Evolutionary conservation across 2,113 vertebrate species (phyloP), one percentile per base, ranked within the genome.

Genomic region (Leuciscus idus): DNA sequence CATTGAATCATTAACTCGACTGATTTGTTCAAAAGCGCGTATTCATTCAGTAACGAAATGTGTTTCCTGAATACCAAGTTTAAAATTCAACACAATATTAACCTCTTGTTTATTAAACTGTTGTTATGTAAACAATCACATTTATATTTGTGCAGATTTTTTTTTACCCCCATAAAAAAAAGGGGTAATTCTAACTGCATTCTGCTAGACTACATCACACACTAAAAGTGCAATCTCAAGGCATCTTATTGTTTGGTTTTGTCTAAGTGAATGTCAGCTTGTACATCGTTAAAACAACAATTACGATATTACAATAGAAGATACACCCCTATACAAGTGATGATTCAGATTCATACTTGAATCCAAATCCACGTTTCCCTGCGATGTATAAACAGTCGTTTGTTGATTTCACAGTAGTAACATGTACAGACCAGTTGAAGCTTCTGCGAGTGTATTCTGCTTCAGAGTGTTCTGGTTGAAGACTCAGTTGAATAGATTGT

Each of bases 401-500:
- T 74, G 39, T 15, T 48, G 72, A 74, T 26, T 62, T 28, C 26
- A 5, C 15, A 30, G 28, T 30, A 17, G 64, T 33, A 33, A 17
- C 26, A 15, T 36, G 30, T 55, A 30, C 75, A 55, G 15, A 77
- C 48, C 57, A 19, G 57, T 80, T 43, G 23, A 52, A 78, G 50
- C 52, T 21, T 78, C 17, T 55, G 17, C 19, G n/a, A 64, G 23
- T 39, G 6, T 79, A 4, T 59, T 59, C 52, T 79, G 55, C 52
- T 39, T n/a, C 50, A 2, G 9, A 52, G 30, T 81, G 75, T 55
- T 81, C 59, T 46, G 57, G 79, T 48, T 30, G 80, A 33, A 68
- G 61, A 66, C 64, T 72, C 75, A 21, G 48, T 36, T 86, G 57
- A 86, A 59, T 82, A 48, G 39, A 82, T 82, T 78, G 59, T 89